Conservation (phyloP, 2,113 vertebrate genomes). For the Lonchura striata region DNA sequence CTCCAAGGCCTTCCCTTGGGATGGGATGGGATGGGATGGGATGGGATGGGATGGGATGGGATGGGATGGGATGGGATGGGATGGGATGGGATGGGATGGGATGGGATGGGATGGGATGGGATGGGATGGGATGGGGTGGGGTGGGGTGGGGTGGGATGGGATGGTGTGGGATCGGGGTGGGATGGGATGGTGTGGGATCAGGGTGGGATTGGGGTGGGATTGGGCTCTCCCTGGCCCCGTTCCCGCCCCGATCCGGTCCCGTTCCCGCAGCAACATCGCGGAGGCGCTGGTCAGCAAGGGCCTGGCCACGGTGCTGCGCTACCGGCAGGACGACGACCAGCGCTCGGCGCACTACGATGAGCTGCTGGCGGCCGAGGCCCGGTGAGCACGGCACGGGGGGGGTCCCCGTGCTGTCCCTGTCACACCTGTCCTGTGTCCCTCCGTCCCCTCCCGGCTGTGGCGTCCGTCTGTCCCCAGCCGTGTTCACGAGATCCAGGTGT, state of each 20-base stretch:
- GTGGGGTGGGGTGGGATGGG: not conserved
- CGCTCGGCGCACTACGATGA: constrained; percentile 96
- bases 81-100: not conserved
- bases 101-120: not conserved
- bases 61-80: not conserved
- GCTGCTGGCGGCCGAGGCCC: constrained; percentile 90
- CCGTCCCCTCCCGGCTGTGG: not conserved
- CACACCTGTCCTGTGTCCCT: not conserved
- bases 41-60: not conserved
- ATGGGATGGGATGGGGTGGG: not conserved
- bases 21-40: not conserved
- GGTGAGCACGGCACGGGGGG: constrained; percentile 71
- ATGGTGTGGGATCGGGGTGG: not conserved
- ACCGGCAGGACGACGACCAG: constrained; percentile 95
- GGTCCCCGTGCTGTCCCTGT: not conserved
- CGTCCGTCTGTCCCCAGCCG: not conserved
- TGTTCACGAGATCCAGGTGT: not conserved
- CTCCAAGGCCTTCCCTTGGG: not conserved
- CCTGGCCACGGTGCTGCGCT: constrained; percentile 91
- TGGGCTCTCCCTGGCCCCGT: not conserved
- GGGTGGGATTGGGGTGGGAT: not conserved
- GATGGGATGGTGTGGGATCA: not conserved
- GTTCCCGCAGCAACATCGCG: constrained; percentile 86
- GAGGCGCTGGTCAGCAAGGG: constrained; percentile 97
- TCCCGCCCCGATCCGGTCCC: rapidly evolving